These are phyloP conservation scores for Mastomys coucha DNA, from an alignment of 2,113 vertebrate species.

Conservation along the genomic window DNA sequence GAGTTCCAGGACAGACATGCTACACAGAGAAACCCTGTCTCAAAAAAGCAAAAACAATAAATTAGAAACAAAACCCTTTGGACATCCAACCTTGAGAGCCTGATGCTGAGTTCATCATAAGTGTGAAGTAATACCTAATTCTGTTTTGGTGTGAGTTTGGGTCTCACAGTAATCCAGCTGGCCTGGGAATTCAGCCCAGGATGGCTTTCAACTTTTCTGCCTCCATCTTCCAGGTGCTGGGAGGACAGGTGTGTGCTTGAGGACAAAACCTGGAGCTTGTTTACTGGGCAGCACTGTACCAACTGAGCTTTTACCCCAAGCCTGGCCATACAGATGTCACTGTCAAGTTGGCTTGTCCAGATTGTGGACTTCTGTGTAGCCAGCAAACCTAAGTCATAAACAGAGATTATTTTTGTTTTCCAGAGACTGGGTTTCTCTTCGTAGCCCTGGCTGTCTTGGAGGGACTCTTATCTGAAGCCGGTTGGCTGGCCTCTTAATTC, in stretches of 20 bases:
- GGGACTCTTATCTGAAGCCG: background rate
- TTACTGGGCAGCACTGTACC: too few relatives aligned
- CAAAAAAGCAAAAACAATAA: background rate
- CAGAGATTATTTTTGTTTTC: background rate
- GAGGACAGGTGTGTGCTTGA: background rate
- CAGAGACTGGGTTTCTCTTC: background rate
- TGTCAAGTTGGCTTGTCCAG: background rate
- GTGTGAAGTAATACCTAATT: background rate
- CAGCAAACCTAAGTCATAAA: background rate
- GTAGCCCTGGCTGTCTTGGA: too few relatives aligned
- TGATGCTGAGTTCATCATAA: background rate
- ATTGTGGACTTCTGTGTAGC: background rate
- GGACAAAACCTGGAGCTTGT: background rate
- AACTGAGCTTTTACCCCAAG: background rate
- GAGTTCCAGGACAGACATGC: background rate
- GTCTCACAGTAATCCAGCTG: background rate
- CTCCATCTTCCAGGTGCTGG: background rate
- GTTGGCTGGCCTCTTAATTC: background rate
- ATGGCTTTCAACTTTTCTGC: background rate
- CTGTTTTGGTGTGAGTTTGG: background rate
- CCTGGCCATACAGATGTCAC: background rate
- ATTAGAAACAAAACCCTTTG: background rate
- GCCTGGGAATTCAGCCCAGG: background rate
- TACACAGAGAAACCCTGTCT: background rate
- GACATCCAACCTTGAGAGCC: background rate